Conservation (phyloP, 2,113 vertebrate genomes). For the Bubo blakistoni region DNA sequence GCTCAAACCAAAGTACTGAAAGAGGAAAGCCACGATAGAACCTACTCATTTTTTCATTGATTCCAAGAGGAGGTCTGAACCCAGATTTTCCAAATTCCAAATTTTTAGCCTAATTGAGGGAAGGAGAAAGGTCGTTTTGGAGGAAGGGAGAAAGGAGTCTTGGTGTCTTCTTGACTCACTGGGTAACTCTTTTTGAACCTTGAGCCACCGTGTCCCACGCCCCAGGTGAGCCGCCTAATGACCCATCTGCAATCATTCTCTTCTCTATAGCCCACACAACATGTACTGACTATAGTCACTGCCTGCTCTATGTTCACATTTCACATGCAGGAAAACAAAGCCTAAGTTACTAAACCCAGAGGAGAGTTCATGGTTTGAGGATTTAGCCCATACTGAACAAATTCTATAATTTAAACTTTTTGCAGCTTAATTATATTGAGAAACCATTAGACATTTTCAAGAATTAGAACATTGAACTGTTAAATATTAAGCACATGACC, state of each 20-base stretch:
- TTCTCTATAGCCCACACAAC: neutral
- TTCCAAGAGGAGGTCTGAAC: neutral
- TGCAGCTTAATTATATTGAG: conserved; percentile 1
- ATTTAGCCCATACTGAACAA: neutral
- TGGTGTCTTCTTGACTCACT: neutral
- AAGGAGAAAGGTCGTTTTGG: neutral
- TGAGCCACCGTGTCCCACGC: rapidly evolving
- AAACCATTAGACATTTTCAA: conserved; percentile 23
- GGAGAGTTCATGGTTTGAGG: neutral
- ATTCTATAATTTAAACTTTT: conserved; percentile 1
- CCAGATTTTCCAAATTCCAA: neutral
- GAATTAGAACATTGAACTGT: conserved; percentile 48
- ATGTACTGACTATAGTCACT: neutral
- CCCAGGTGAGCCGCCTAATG: neutral
- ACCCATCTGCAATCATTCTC: neutral
- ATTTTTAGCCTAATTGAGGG: neutral
- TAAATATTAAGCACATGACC: conserved; percentile 52
- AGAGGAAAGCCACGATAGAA: neutral
- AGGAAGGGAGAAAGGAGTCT: neutral
- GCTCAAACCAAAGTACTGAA: neutral
- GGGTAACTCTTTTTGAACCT: neutral
- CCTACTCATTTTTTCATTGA: neutral
- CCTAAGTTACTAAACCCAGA: neutral
- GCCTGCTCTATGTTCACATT: neutral
- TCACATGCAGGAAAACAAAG: neutral